These are phyloP conservation scores for Herpetotheres cachinnans DNA, from an alignment of 2,113 vertebrate genomes.

Conservation along the genomic window DNA sequence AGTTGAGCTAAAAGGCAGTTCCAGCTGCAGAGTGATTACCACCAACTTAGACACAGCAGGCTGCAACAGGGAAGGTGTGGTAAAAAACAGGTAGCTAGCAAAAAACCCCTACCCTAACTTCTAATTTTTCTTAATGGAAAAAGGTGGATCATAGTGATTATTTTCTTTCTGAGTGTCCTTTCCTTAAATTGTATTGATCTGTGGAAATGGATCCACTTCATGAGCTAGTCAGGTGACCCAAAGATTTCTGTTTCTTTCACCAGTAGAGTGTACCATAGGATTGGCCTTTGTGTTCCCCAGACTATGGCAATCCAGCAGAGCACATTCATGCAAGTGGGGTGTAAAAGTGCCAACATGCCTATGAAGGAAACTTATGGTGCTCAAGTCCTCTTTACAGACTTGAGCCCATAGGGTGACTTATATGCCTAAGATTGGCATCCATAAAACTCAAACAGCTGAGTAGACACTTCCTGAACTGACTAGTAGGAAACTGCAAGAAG, in stretches of 20 bases:
- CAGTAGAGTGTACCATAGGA: background rate
- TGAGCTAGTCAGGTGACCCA: rapidly evolving
- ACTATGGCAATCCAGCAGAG: background rate
- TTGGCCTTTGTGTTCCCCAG: background rate
- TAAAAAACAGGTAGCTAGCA: background rate
- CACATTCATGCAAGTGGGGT: background rate
- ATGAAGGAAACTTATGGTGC: background rate
- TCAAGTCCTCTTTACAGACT: background rate
- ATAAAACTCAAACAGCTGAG: background rate
- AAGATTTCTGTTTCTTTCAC: background rate
- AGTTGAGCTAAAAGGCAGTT: background rate
- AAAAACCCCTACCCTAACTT: rapidly evolving
- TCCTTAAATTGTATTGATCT: background rate
- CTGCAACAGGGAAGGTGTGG: background rate
- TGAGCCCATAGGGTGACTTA: background rate
- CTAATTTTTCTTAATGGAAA: background rate
- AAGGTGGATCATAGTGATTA: background rate
- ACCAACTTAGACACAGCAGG: background rate
- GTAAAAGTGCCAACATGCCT: background rate
- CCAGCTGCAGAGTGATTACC: background rate
- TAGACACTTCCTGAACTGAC: background rate
- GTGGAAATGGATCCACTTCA: background rate
- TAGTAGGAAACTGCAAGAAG: background rate
- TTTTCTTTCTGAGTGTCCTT: background rate
- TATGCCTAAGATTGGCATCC: background rate